A percentile compares a stretch with the other conserved stretches of the same genome.
Evolutionary conservation across 2,113 vertebrate genomes (phyloP).

Genomic region (Onychorhynchus coronatus): DNA sequence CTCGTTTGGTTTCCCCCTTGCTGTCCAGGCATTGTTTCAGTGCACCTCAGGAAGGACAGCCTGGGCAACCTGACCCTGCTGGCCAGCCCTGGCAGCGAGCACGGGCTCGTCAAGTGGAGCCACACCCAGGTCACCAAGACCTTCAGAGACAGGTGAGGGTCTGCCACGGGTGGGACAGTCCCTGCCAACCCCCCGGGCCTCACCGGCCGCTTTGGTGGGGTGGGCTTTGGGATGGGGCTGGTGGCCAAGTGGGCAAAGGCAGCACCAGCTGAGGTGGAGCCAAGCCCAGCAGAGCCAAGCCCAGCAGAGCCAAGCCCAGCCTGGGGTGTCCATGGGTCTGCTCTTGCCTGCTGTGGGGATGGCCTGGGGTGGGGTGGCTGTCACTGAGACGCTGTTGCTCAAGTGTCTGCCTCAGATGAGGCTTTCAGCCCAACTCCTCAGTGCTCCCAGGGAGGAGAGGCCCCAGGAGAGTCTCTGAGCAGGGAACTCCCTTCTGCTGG

Average conservation of each 20-base stretch:
- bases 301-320: neutral
- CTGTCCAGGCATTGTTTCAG: slow-evolving; percentile 63
- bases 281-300: neutral
- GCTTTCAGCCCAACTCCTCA: neutral
- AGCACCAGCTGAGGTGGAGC: neutral
- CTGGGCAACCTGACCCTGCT: slow-evolving; percentile 68
- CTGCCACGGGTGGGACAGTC: neutral
- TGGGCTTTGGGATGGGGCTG: neutral
- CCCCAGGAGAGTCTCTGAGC: neutral
- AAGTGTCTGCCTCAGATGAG: neutral
- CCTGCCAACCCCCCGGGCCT: neutral
- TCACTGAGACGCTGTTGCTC: neutral
- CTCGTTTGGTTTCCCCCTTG: fast-evolving
- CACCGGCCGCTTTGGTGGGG: neutral
- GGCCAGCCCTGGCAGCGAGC: slow-evolving; percentile 31
- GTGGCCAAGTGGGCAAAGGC: neutral
- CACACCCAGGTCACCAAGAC: slow-evolving; percentile 26
- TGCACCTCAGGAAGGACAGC: slow-evolving; percentile 72
- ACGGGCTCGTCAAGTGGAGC: slow-evolving; percentile 13
- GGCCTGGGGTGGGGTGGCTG: neutral
- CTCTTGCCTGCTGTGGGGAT: neutral
- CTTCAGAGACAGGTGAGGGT: slow-evolving; percentile 70
- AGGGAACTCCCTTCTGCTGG: neutral
- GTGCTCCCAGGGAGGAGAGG: neutral
- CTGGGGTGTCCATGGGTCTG: neutral